phyloP scores from a whole-genome alignment of 35 echinoderm and acorn worm species.

The Apostichopus japonicus region DNA sequence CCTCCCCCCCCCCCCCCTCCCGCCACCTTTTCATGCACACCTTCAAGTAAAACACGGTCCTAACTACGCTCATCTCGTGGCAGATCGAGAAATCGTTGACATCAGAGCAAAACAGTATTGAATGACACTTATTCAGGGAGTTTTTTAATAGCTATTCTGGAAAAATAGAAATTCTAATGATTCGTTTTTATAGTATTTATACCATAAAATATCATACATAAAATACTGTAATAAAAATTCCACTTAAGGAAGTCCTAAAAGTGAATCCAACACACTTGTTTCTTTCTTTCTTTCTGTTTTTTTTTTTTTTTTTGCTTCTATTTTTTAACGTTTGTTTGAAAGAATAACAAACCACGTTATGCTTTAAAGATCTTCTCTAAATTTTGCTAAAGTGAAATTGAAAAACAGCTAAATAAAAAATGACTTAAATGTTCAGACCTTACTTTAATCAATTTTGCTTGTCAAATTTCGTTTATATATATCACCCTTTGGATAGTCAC shows the following conservation, averaged over 20 bases:
- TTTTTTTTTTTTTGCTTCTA: background rate
- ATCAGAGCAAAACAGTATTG: too few species aligned
- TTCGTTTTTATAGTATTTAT: background rate
- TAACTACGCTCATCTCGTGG: too few species aligned
- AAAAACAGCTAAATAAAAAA: slow-evolving; percentile 44
- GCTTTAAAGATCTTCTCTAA: background rate
- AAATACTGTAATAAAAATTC: slow-evolving; percentile 7
- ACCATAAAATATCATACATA: background rate
- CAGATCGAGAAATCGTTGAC: too few species aligned
- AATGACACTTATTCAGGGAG: too few species aligned
- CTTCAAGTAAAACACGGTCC: too few species aligned
- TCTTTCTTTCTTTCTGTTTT: background rate
- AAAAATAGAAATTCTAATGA: background rate
- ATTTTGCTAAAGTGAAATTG: slow-evolving; percentile 17
- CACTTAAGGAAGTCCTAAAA: background rate
- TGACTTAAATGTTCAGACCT: slow-evolving; percentile 38
- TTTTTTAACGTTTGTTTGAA: background rate
- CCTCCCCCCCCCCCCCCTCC: too few species aligned
- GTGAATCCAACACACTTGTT: background rate
- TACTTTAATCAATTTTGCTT: slow-evolving; percentile 47
- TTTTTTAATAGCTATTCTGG: background rate
- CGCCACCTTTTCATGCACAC: too few species aligned
- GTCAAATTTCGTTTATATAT: slow-evolving; percentile 36
- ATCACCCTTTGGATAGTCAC: background rate
- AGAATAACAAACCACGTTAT: background rate